Base-by-base conservation (phyloP, 2,888 invertebrate genomes). In the Disparrhopalites patrizii region DNA sequence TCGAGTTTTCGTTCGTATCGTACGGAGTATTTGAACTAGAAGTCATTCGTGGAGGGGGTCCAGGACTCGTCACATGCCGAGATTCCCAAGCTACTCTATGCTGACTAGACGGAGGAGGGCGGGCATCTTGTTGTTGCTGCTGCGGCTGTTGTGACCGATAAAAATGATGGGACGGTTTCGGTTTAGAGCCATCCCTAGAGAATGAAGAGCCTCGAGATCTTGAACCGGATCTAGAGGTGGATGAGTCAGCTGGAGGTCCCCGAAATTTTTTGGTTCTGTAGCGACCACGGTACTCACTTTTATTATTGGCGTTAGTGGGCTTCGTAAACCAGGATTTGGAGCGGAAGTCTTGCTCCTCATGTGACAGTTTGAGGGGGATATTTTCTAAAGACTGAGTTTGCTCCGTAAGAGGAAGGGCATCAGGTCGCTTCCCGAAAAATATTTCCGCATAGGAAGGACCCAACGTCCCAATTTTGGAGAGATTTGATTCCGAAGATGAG, bases 371-470 rank as follows among this genome's bases (percentile, higher is more conserved):
- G 10, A 68, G 38, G 20, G 64, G 65, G 43, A 68, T 68, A 62
- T 65, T 68, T 58, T 68, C 68, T 58, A 68, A 28, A 2, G 65
- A 65, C 33, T 40, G 30, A 15, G 62, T 47, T 15, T 63, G 56
- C 18, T 51, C 51, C n/a, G 33, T 27, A 18, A 50, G 15, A 40
- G 33, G 63, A 33, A 43, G 66, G 13, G 20, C 57, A 27, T 43
- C n/a, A 5, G 47, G 13, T 28, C 52, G 15, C 33, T 56, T 67
- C 13, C 70, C 70, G 54, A 74, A 72, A 60, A 74, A 72, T 36
- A 72, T 70, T 65, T 74, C 71, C 5, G 74, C 74, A 61, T 74
- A 74, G 50, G 71, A 71, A 27, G 70, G 72, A 51, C 71, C 71
- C 23, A 67, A 65, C 52, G 63, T 70, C 68, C 68, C 52, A n/a